Evolutionary conservation across 2,888 invertebrate species (phyloP).

Genomic region (Lithophane ornitopus): DNA sequence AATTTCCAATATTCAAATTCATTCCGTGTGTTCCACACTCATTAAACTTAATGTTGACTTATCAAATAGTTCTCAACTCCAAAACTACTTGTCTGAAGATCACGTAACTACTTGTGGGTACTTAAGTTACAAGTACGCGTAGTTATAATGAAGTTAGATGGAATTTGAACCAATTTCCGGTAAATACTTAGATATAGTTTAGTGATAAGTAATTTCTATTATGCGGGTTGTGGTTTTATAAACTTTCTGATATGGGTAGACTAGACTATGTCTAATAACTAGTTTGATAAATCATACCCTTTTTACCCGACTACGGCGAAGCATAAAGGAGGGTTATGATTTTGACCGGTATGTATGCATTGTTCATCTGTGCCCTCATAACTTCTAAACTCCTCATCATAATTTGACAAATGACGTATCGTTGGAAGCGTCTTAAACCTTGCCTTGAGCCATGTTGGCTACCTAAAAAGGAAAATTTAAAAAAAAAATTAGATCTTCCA

Average conservation of each 20-base stretch:
- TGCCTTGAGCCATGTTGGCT: too few species aligned
- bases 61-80: conserved; percentile 28
- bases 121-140: conserved; percentile 19
- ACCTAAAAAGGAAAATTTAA: too few species aligned
- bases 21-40: conserved; percentile 22
- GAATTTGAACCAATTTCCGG: conserved; percentile 30
- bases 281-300: too few species aligned
- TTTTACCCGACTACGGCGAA: too few species aligned
- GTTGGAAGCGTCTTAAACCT: too few species aligned
- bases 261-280: too few species aligned
- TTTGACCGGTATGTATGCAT: too few species aligned
- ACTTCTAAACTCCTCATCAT: too few species aligned
- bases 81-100: conserved; percentile 26
- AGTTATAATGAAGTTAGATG: conserved; percentile 28
- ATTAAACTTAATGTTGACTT: conserved; percentile 48
- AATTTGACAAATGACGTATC: too few species aligned
- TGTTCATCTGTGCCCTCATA: too few species aligned
- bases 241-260: background rate
- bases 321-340: too few species aligned
- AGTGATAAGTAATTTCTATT: conserved; percentile 12
- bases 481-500: too few species aligned
- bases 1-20: conserved; percentile 3
- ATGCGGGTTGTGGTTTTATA: background rate
- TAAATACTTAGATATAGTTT: conserved; percentile 21
- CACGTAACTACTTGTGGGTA: conserved; percentile 11